Percentiles rank a stretch among this genome's conserved stretches.
Conservation (phyloP, 2,113 vertebrate species). For the Pungitius pungitius region DNA sequence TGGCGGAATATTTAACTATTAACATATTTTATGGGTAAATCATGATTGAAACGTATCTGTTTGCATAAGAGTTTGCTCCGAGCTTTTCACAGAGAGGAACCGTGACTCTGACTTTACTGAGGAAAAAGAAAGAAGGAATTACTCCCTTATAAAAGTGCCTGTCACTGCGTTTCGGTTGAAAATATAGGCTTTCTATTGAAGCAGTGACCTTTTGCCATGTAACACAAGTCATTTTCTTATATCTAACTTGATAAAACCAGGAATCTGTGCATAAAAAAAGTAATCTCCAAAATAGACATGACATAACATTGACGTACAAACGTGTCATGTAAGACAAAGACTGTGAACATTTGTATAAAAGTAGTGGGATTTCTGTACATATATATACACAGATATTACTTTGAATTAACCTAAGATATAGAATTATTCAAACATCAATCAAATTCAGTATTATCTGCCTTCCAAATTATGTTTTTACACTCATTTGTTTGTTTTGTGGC, state of each 20-base stretch:
- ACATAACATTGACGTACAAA: background rate
- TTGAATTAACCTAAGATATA: background rate
- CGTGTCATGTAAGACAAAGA: background rate
- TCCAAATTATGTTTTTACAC: background rate
- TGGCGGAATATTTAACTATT: background rate
- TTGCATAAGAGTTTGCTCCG: conserved; percentile 30
- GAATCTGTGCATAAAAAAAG: no score
- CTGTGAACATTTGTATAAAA: background rate
- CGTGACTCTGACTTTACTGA: conserved; percentile 41
- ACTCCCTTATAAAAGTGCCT: conserved; percentile 77
- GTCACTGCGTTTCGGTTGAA: conserved; percentile 78
- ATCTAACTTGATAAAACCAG: conserved; percentile 45
- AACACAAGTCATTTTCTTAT: conserved; percentile 29
- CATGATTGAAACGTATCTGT: background rate
- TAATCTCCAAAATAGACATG: no score
- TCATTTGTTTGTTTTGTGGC: background rate
- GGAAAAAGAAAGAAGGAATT: conserved; percentile 23
- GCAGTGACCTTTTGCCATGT: conserved; percentile 53
- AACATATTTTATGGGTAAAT: background rate
- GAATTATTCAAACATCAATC: background rate
- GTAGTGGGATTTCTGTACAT: background rate
- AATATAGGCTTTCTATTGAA: conserved; percentile 52
- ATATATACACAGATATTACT: background rate
- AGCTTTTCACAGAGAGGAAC: conserved; percentile 48
- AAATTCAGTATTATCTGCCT: background rate